Conservation (phyloP, 2,797 vertebrate species). For the Dipus sagitta region DNA sequence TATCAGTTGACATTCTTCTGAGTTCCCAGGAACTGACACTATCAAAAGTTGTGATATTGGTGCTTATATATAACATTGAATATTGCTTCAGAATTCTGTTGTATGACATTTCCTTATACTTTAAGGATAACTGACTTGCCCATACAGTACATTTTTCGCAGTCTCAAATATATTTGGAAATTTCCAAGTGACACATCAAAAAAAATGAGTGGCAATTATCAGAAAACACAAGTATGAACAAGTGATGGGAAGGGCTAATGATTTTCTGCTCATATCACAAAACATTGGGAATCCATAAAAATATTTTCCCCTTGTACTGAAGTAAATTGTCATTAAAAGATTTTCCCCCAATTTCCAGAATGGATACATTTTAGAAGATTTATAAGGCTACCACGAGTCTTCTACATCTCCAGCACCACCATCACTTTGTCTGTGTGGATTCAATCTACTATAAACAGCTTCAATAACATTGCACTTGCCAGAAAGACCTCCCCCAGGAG, state of each 20-base stretch:
- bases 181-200: background rate
- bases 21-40: fast-evolving
- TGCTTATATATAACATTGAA: background rate
- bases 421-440: slow-evolving; percentile 97
- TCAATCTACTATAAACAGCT: slow-evolving; percentile 97
- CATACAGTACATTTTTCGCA: background rate
- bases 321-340: slow-evolving; percentile 91
- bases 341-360: slow-evolving; percentile 92
- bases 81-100: background rate
- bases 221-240: slow-evolving; percentile 91
- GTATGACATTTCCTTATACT: background rate
- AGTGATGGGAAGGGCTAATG: slow-evolving; percentile 91
- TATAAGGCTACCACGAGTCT: slow-evolving; percentile 97
- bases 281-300: slow-evolving; percentile 91
- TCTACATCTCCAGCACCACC: slow-evolving; percentile 96
- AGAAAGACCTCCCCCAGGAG: slow-evolving; percentile 98
- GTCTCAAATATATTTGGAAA: background rate
- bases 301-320: slow-evolving; percentile 90
- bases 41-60: too few species aligned
- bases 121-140: background rate
- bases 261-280: slow-evolving; percentile 91
- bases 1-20: background rate
- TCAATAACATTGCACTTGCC: slow-evolving; percentile 99
- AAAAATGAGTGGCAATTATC: slow-evolving; percentile 87
- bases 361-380: slow-evolving; percentile 93